Conservation (phyloP, 35 echinoderm and acorn worm species). For the Diadema setosum region DNA sequence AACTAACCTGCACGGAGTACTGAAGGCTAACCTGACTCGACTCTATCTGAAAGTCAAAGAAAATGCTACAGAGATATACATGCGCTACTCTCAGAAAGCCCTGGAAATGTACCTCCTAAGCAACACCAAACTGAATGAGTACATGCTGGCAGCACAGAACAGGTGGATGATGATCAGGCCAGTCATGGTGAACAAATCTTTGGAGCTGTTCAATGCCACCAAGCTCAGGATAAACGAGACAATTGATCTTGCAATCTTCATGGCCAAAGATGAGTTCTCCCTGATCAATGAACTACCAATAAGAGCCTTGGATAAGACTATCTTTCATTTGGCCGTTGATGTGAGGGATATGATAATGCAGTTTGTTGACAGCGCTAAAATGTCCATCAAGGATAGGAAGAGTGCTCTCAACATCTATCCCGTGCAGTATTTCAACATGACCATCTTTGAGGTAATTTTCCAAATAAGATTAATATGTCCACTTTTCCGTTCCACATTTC, state of each 20-base stretch:
- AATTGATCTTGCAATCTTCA: neutral
- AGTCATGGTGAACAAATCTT: neutral
- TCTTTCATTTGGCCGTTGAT: neutral
- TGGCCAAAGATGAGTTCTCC: neutral
- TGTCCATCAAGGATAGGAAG: slow-evolving; percentile 23
- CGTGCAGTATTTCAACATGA: slow-evolving; percentile 54
- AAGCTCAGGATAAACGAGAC: neutral
- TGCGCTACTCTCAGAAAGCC: neutral
- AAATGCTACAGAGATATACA: neutral
- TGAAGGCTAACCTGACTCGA: neutral
- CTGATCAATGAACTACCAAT: slow-evolving; percentile 1
- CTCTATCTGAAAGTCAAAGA: neutral
- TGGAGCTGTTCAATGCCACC: neutral
- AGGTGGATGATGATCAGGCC: neutral
- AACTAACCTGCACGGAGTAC: neutral
- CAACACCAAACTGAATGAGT: neutral
- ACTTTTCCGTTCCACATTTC: too few relatives aligned
- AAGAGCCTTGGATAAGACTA: slow-evolving; percentile 18
- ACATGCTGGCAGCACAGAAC: neutral
- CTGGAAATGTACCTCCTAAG: neutral
- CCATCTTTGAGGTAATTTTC: slow-evolving; percentile 56
- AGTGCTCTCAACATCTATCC: slow-evolving; percentile 65
- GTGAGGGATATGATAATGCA: neutral
- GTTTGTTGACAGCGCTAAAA: neutral
- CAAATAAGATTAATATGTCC: too few relatives aligned